Evolutionary conservation across 2,113 vertebrate species (phyloP).

Genomic region (Calonectris borealis): DNA sequence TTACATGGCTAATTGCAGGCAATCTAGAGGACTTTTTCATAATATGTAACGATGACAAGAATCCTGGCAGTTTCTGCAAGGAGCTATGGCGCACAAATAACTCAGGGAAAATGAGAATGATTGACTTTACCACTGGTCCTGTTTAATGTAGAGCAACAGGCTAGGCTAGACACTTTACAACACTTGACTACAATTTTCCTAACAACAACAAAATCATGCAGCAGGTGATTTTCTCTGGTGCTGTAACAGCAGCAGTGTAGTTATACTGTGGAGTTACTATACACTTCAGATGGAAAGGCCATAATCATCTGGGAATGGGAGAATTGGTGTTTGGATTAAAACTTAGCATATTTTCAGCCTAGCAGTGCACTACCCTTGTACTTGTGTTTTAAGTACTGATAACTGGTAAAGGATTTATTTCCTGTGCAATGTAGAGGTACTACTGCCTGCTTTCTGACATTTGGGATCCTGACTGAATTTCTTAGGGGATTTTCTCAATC

Average conservation of each 20-base stretch:
- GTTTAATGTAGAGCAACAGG: background rate
- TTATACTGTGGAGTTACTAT: background rate
- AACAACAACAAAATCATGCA: background rate
- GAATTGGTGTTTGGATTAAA: background rate
- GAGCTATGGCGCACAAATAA: background rate
- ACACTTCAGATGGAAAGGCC: background rate
- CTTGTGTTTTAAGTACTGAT: background rate
- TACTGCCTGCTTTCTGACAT: background rate
- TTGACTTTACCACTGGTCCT: background rate
- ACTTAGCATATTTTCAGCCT: background rate
- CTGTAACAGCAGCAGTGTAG: background rate
- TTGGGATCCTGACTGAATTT: background rate
- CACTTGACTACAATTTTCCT: background rate
- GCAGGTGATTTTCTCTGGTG: background rate
- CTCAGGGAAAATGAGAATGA: background rate
- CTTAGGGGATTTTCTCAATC: constrained; percentile 12
- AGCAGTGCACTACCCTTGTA: background rate
- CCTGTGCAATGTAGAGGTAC: background rate
- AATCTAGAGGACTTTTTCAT: background rate
- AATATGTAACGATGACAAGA: background rate
- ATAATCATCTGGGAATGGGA: background rate
- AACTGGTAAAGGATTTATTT: background rate
- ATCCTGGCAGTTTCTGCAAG: background rate
- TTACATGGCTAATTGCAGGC: background rate
- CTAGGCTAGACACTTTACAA: background rate